Evolutionary conservation across 2,888 invertebrate genomes (phyloP), one percentile per base, ranked within the genome.

Genomic region (Brachycybe producta): DNA sequence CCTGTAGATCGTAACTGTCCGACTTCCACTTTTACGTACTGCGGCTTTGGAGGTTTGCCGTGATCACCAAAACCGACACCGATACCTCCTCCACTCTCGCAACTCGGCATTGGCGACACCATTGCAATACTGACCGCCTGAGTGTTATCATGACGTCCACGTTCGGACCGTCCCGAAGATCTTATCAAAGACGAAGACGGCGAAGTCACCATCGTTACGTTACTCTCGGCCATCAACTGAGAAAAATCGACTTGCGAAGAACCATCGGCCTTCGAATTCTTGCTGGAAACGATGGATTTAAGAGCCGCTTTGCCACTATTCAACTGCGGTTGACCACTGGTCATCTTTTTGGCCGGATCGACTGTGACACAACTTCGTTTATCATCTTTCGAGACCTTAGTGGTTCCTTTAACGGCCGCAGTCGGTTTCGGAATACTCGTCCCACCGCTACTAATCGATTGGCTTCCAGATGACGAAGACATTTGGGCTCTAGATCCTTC

Each of bases 341-440:
- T 7, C 7, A 7, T 15, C 38, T 38, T 38, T 7, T 38, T 38
- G 38, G 8, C 32, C 11, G n/a, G 13, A 40, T 49, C 42, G 27
- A 15, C 21, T 42, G 36, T 44, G 11, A 38, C 38, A 38, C 41
- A 17, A 27, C n/a, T 42, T 2, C 52, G 38, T 19, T 41, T 30
- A 4, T 50, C 40, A 30, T 52, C 50, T 30, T 50, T 47, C 11
- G 55, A 13, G 15, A 40, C 50, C 26, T 35, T 26, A 55, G 81
- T 81, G 23, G 84, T 87, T 55, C 88, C 90, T 71, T 90, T 90
- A 27, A 91, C 84, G 51, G 88, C 84, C 7, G 88, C 87, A 38
- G 87, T 88, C 2, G 90, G 90, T 66, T 90, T 90, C 0, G 90
- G 88, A 59, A 90, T 83, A 17, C 84, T 84, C 5, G 82, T 74